Base-by-base conservation (phyloP, 2,113 vertebrate genomes). In the Mormyrus lacerda region DNA sequence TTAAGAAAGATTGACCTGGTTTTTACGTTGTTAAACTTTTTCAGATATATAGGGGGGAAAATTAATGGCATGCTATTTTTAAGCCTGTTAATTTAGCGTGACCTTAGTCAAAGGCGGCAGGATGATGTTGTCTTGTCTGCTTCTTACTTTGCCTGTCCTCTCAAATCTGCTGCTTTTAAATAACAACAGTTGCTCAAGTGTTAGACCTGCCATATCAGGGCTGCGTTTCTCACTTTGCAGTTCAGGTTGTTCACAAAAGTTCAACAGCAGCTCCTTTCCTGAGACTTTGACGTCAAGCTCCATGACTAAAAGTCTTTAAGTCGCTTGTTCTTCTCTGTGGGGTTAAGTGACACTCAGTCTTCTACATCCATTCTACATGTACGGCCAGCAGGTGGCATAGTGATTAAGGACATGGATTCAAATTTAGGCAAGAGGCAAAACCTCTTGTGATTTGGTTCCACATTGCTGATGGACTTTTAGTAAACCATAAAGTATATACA, bases 41-140 rank as follows among this genome's bases (percentile, higher is more conserved):
- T 96, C 95, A 95, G 95, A 95, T 95, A 94, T 94, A 94, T 93
- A 94, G 94, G 93, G 91, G 91, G 93, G 94, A 92, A 94, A 96
- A 95, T 96, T 96, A 96, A 96, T 96, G 94, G 95, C 95, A 94
- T 96, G 95, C 96, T 96, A 96, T 96, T 96, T 96, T 96, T 96
- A 95, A 92, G 93, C 91, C 95, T 96, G 94, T 95, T 96, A 96
- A 96, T 96, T 96, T 96, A 94, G 93, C 95, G 94, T 95, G 95
- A 96, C 95, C 95, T 96, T 96, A 96, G 95, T 96, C 95, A 95
- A 96, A 96, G 95, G 96, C 96, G 95, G 93, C 51, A 94, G 91
- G 95, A 96, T 94, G 95, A 95, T 94, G 95, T 95, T 45, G 82
- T 45, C 35, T 84, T 24, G 44, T 84, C 82, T 45, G 95, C 94